Conservation (phyloP, 2,113 vertebrate genomes). For the Lonchura striata region DNA sequence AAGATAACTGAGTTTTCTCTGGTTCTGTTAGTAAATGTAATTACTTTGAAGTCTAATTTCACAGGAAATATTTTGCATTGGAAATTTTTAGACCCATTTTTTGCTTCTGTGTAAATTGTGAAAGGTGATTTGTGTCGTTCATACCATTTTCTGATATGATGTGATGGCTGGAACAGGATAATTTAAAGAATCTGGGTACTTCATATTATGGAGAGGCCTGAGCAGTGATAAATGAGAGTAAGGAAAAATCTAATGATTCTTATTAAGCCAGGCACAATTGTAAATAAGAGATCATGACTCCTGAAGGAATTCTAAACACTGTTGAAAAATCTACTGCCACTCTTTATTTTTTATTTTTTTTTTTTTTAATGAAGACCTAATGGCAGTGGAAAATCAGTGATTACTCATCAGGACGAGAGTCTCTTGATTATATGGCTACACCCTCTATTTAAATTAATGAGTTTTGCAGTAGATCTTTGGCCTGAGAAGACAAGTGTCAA, state of each 20-base stretch:
- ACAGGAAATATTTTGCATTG: neutral
- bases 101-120: neutral
- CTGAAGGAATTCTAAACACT: neutral
- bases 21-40: neutral
- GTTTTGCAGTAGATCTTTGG: neutral
- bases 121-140: neutral
- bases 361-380: neutral
- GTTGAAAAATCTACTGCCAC: neutral
- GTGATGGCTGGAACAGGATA: neutral
- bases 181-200: neutral
- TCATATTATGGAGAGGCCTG: neutral
- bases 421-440: neutral
- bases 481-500: neutral
- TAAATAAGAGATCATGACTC: neutral
- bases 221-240: neutral
- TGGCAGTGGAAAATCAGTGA: neutral
- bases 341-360: neutral
- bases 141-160: neutral
- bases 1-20: neutral
- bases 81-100: neutral
- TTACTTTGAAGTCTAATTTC: neutral
- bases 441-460: neutral
- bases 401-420: neutral
- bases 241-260: neutral
- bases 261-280: neutral